Evolutionary conservation across 2,797 vertebrate species (phyloP), one percentile per base, ranked within the genome.

Genomic region (Otolemur crassicaudatus): DNA sequence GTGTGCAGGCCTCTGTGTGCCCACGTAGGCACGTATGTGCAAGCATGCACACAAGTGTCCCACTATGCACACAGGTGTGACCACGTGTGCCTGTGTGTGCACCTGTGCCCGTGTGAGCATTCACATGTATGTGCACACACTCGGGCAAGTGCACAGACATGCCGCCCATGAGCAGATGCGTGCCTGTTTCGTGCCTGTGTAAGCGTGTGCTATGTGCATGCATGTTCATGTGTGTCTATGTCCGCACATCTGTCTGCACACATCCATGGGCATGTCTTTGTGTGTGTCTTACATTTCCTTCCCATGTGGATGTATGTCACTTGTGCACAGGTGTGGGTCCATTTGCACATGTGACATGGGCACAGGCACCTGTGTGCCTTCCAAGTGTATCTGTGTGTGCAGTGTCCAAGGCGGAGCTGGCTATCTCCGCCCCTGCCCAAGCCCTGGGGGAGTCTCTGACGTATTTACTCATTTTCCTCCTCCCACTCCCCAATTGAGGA

Each of bases 71-170:
- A 2, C 20, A 23, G 8, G 49, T 7, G 25, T 79, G 76, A 16
- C 13, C 58, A 27, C 3, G 5, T 4, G 23, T 19, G 27, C 27
- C 4, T 5, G 1, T 8, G 22, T 19, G 70, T 12, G 12, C 13
- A 19, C 31, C 16, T 4, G 29, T 19, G 27, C 27, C 4, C 3
- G 1, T 8, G 3, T 16, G 27, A 20, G 20, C 8, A 13, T 27
- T 17, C n/a, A 65, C 1, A 12, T 5, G 1, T 23, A 40, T n/a
- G 73, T 49, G 40, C 27, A 56, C 53, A 19, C 12, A 53, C 53
- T 19, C 17, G 25, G 43, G 72, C 72, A 46, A 14, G 73, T 49
- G 40, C 27, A 56, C 53, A 19, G 4, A 53, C 53, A 56, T 19
- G 53, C 17, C 2, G 27, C 25, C 49, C 46, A 19, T 0, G 43